Percentiles rank a stretch among this genome's conserved stretches.
Conservation (phyloP, 2,113 vertebrate species). For the Setophaga kirtlandii region DNA sequence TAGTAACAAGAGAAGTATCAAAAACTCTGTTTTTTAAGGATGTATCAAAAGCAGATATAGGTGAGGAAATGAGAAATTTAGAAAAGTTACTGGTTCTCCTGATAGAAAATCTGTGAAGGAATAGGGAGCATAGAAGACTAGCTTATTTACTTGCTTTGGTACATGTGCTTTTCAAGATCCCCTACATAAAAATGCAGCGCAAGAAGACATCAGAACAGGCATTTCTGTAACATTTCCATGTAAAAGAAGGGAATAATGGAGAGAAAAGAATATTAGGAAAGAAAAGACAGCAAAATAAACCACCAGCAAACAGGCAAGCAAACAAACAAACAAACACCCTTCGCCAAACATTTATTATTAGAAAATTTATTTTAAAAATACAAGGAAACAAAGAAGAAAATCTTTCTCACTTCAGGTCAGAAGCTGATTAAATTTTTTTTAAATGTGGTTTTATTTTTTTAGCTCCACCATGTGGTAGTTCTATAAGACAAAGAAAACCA, state of each 20-base stretch:
- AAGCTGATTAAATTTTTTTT: background rate
- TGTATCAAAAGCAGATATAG: background rate
- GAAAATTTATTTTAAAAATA: background rate
- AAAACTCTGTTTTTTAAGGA: background rate
- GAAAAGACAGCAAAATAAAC: background rate
- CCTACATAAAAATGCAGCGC: background rate
- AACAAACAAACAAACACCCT: background rate
- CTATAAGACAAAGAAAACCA: fast-evolving
- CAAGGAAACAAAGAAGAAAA: background rate
- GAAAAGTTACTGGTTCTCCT: background rate
- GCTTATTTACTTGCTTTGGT: background rate
- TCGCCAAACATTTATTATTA: background rate
- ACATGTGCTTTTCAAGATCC: background rate
- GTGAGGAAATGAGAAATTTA: background rate
- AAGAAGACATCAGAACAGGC: background rate
- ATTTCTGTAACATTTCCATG: background rate
- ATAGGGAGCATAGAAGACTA: background rate
- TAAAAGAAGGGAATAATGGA: background rate
- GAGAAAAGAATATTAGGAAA: fast-evolving
- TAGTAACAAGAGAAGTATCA: background rate
- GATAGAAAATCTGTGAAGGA: background rate
- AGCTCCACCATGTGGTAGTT: background rate
- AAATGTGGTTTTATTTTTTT: background rate
- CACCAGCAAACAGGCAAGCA: background rate
- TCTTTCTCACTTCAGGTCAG: background rate